Conservation (phyloP, 1,140 invertebrate species). For the Steinernema khuongi region DNA sequence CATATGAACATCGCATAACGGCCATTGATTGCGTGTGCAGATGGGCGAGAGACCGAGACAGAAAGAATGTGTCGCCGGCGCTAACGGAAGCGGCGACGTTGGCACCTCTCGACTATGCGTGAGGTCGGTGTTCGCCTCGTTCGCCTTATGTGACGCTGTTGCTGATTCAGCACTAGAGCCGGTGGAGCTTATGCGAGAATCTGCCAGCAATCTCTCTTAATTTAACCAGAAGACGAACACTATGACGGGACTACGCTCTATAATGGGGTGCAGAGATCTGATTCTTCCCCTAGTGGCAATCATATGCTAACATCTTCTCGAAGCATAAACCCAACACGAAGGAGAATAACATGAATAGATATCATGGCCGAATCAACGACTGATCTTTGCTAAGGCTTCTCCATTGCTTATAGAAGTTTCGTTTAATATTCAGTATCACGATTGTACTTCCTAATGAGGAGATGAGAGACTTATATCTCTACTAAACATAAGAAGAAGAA, state of each 20-base stretch:
- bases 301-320: no score
- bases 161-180: neutral
- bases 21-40: constrained; percentile 8
- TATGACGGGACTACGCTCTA: no score
- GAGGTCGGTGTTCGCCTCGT: constrained; percentile 5
- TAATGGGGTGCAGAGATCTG: no score
- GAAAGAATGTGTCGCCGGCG: neutral
- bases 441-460: no score
- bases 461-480: neutral
- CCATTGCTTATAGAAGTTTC: neutral
- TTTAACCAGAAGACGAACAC: no score
- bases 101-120: constrained; percentile 1
- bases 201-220: neutral
- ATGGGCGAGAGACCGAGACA: neutral
- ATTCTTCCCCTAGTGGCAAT: no score
- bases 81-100: constrained; percentile 1
- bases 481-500: neutral
- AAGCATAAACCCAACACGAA: neutral
- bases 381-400: neutral
- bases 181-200: neutral
- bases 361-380: neutral
- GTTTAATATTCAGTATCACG: neutral
- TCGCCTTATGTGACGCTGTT: neutral
- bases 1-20: neutral
- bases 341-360: neutral